phyloP scores from a whole-genome alignment of 2,113 vertebrate genomes.

The Apodemus speciosus region DNA sequence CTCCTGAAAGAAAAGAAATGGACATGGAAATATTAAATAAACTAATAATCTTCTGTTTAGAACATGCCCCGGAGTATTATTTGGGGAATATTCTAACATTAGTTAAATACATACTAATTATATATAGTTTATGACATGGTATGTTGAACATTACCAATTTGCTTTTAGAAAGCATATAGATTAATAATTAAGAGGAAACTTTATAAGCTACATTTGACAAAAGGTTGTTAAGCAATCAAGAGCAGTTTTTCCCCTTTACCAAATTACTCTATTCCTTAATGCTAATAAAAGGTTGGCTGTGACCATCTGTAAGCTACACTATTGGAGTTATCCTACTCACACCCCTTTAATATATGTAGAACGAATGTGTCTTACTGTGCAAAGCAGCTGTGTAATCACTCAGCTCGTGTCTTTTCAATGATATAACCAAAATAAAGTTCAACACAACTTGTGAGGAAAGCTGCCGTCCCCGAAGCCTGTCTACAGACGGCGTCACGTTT shows the following conservation, averaged over 20 bases:
- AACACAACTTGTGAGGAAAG: conserved; percentile 23
- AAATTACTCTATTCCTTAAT: not conserved
- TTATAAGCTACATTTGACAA: conserved; percentile 11
- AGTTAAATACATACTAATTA: conserved; percentile 3
- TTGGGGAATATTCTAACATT: conserved; percentile 3
- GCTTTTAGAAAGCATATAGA: conserved; percentile 8
- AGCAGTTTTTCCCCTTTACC: conserved; percentile 50
- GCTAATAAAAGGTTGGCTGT: conserved; percentile 18
- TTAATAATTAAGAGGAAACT: conserved; percentile 20
- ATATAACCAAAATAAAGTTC: conserved; percentile 46
- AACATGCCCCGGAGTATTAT: not conserved
- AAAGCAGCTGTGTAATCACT: conserved; percentile 40
- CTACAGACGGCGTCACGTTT: conserved; percentile 12
- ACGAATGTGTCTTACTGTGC: conserved; percentile 11
- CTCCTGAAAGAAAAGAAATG: conserved; percentile 86
- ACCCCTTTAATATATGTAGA: not conserved
- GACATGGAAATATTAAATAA: not conserved
- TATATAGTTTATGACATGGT: not conserved
- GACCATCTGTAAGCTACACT: conserved; percentile 27
- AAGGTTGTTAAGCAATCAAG: conserved; percentile 12
- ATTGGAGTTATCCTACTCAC: conserved; percentile 13
- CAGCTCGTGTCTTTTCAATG: conserved; percentile 17
- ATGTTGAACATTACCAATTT: conserved; percentile 26
- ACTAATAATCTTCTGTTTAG: conserved; percentile 48
- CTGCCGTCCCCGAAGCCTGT: conserved; percentile 13